These are phyloP conservation scores for Hypomecis punctinalis DNA, from an alignment of 2,888 invertebrate species.

Conservation along the genomic window DNA sequence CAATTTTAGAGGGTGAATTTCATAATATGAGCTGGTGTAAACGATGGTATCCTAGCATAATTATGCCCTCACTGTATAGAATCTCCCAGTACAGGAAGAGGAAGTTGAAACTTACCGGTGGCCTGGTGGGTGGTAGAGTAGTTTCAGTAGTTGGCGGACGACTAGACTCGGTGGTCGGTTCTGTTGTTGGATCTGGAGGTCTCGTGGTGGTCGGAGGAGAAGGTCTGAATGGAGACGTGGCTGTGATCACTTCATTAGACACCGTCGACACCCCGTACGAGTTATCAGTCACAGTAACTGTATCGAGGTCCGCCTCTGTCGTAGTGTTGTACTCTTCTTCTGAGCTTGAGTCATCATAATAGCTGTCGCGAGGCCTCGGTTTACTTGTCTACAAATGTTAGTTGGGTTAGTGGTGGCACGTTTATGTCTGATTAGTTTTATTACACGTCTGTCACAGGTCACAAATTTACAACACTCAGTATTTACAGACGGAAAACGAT, in stretches of 20 bases:
- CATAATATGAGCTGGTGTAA: no score
- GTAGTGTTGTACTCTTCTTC: slow-evolving; percentile 35
- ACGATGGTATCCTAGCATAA: no score
- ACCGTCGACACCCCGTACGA: slow-evolving; percentile 15
- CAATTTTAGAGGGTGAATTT: no score
- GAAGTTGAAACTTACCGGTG: slow-evolving; percentile 24
- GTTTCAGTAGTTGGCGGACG: slow-evolving; percentile 6
- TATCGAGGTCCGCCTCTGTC: slow-evolving; percentile 7
- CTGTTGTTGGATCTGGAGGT: neutral
- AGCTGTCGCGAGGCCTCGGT: slow-evolving; percentile 2
- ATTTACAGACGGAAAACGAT: neutral
- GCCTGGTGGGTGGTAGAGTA: slow-evolving; percentile 11
- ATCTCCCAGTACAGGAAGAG: no score
- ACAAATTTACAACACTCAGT: neutral
- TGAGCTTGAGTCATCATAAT: slow-evolving; percentile 28
- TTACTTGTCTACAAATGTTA: slow-evolving; percentile 42
- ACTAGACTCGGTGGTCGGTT: slow-evolving; percentile 14
- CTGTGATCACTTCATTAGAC: slow-evolving; percentile 22
- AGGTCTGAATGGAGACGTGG: slow-evolving; percentile 5
- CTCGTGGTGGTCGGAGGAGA: slow-evolving; percentile 5
- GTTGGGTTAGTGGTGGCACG: slow-evolving; percentile 41
- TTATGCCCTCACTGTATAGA: no score
- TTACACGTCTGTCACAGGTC: neutral
- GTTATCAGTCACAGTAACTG: slow-evolving; percentile 1
- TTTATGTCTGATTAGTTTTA: slow-evolving; percentile 3